A percentile compares a stretch with the other conserved stretches of the same genome.
These are phyloP conservation scores for Melozone crissalis DNA, from an alignment of 2,113 vertebrate genomes.

Conservation along the genomic window DNA sequence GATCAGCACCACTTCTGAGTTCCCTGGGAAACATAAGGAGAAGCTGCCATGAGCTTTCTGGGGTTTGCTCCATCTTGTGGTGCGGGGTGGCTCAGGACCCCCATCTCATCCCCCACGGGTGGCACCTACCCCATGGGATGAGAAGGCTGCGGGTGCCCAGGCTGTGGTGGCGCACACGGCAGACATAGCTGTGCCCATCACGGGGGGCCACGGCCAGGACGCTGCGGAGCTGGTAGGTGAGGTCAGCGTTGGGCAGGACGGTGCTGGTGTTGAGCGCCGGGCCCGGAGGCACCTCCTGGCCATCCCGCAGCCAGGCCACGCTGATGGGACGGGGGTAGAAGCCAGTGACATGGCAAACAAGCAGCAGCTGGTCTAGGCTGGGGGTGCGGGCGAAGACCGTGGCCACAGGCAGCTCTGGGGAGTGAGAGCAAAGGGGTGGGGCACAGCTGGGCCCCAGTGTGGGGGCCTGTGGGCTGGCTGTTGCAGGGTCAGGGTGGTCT, in stretches of 20 bases:
- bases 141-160: background rate
- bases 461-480: background rate
- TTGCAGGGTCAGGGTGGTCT: background rate
- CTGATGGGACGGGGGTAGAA: conserved; percentile 16
- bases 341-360: background rate
- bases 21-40: background rate
- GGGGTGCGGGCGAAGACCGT: background rate
- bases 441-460: accelerated
- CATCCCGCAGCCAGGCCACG: background rate
- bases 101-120: background rate
- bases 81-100: background rate
- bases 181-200: background rate
- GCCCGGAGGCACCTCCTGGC: background rate
- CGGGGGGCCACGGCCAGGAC: background rate
- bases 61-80: accelerated
- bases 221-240: conserved; percentile 17
- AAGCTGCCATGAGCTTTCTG: background rate
- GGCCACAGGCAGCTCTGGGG: background rate
- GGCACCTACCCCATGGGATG: conserved; percentile 13
- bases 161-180: background rate
- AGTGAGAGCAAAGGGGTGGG: background rate
- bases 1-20: background rate
- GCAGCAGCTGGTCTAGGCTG: background rate
- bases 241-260: conserved; percentile 9
- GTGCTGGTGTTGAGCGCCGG: background rate